Base-by-base conservation (phyloP, 2,113 vertebrate species). In the Lampris megalopsis region DNA sequence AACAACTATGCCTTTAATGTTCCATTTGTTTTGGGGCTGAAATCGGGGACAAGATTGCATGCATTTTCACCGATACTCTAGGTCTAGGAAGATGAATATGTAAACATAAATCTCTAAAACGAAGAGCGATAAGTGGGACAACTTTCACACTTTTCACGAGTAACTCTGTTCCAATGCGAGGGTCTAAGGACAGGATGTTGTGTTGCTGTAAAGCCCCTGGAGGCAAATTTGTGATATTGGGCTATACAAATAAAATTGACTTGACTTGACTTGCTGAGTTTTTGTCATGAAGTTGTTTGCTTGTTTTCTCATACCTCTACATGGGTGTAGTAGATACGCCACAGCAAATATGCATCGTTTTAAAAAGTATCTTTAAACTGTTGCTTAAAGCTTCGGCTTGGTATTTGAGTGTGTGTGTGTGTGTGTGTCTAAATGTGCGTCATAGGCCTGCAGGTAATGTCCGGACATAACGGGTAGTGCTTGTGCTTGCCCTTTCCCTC, bases 71-170 rank as follows among this genome's bases (percentile, higher is more conserved):
- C 83, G 73, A 73, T 63, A 67, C 75, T 80, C 85, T 86, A 88
- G 80, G 89, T 80, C 85, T 86, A 88, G 80, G 89, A 67, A 72
- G 82, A 88, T 91, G 88, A 86, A 88, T 89, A 83, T 90, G 86
- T 91, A 75, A 82, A 77, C 74, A 73, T 70, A 73, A 67, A 82
- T 80, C 74, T 85, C 86, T 65, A 80, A 81, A 74, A 24, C 73
- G 72, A 63, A 42, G 43, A 64, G 67, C 75, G 78, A 81, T 77
- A 80, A 85, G 78, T 82, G 48, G 57, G 24, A 56, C 47, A 53
- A 57, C 50, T 53, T 77, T 71, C 1, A 66, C 60, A 63, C 71
- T 75, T 73, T 45, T 63, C 9, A 47, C 61, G 63, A 74, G 73
- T 42, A 61, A 62, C 38, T 71, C 38, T 59, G 53, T 35, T 8